These are phyloP conservation scores for Tenthredo notha DNA, from an alignment of 2,888 invertebrate species.

Conservation along the genomic window DNA sequence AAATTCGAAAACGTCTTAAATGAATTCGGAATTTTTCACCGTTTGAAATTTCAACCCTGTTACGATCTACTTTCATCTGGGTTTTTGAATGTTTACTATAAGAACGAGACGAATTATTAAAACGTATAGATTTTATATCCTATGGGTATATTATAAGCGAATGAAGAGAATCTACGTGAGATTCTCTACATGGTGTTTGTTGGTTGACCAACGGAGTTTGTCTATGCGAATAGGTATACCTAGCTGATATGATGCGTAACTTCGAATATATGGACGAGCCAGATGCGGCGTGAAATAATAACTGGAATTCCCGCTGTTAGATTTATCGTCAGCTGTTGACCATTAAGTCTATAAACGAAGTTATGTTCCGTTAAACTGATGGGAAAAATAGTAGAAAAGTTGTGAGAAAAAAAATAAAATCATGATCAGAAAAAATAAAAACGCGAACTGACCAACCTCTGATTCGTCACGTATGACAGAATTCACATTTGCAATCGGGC, in stretches of 20 bases:
- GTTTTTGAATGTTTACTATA: neutral
- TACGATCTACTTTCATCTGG: neutral
- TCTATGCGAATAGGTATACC: neutral
- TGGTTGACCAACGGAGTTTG: neutral
- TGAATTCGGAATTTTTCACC: no score
- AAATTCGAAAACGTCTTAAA: no score
- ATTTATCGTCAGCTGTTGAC: constrained; percentile 40
- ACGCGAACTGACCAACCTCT: neutral
- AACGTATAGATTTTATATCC: neutral
- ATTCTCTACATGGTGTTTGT: neutral
- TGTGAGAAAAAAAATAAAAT: neutral
- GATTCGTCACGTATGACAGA: neutral
- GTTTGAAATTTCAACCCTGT: no score
- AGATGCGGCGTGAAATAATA: constrained; percentile 47
- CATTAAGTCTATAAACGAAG: constrained; percentile 11
- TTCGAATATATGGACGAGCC: constrained; percentile 21
- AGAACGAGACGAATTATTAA: neutral
- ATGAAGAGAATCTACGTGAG: neutral
- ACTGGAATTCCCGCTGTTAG: constrained; percentile 49
- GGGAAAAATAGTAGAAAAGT: neutral
- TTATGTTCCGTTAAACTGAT: constrained; percentile 29
- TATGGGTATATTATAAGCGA: neutral
- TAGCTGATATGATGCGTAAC: neutral
- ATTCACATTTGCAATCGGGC: neutral
- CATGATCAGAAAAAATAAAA: neutral